A percentile compares a stretch with the other conserved stretches of the same genome.
phyloP scores from a whole-genome alignment of 53 echinoderm and acorn worm genomes.

The Astropecten irregularis region DNA sequence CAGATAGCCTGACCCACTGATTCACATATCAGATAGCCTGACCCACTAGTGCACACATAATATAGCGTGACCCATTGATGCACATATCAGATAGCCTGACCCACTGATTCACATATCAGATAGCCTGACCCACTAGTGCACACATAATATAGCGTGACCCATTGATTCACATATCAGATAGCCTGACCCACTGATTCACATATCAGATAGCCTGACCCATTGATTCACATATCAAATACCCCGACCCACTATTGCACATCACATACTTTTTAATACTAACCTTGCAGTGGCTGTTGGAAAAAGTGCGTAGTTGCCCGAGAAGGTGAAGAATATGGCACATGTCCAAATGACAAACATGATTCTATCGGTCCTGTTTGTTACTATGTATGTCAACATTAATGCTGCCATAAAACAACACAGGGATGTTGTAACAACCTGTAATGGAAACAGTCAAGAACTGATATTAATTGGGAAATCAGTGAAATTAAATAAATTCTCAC shows the following conservation, averaged over 20 bases:
- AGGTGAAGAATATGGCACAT: conserved; percentile 83
- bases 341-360: conserved; percentile 86
- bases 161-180: too few relatives aligned
- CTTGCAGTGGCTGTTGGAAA: conserved; percentile 90
- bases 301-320: conserved; percentile 85
- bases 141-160: too few relatives aligned
- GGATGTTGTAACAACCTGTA: conserved; percentile 29
- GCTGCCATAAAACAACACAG: conserved; percentile 21
- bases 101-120: too few relatives aligned
- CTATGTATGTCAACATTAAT: conserved; percentile 4
- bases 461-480: neutral
- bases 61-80: too few relatives aligned
- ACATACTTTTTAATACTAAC: conserved; percentile 17
- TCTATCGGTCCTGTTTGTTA: conserved; percentile 60
- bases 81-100: too few relatives aligned
- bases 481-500: neutral
- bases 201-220: neutral
- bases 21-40: too few relatives aligned
- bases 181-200: too few relatives aligned
- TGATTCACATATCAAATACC: neutral
- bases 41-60: too few relatives aligned
- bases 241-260: neutral
- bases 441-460: neutral
- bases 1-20: too few relatives aligned
- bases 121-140: too few relatives aligned